Evolutionary conservation across 2,797 vertebrate species (phyloP).

Genomic region (Phalanger gymnotis): DNA sequence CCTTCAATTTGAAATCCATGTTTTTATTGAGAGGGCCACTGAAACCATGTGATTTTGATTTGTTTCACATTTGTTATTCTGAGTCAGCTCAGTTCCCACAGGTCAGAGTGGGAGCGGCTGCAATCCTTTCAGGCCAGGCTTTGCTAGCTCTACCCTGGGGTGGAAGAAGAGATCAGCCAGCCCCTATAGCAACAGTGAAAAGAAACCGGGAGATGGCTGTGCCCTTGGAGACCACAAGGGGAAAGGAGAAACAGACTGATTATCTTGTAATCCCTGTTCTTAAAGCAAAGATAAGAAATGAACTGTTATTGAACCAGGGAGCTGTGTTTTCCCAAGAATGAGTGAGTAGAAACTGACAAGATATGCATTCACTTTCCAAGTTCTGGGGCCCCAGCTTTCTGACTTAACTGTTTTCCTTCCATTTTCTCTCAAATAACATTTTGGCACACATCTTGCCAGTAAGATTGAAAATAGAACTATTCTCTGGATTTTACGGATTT

Average conservation of each 20-base stretch:
- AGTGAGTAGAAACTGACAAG: not conserved
- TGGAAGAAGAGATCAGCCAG: not conserved
- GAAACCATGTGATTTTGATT: conserved; percentile 11
- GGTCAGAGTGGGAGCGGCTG: conserved; percentile 13
- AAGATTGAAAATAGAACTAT: not conserved
- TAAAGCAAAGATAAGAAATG: conserved; percentile 54
- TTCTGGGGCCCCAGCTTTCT: not conserved
- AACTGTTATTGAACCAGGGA: conserved; percentile 20
- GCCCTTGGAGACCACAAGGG: conserved; percentile 12
- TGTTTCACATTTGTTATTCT: conserved; percentile 57
- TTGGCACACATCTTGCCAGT: not conserved
- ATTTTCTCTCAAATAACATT: not conserved
- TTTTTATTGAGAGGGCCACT: conserved; percentile 15
- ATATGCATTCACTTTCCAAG: not conserved
- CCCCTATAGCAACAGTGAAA: conserved; percentile 13
- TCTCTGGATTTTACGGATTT: not conserved
- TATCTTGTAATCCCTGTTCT: conserved; percentile 33
- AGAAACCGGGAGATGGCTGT: conserved; percentile 5
- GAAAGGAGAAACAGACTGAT: conserved; percentile 40
- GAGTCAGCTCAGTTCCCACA: conserved; percentile 23
- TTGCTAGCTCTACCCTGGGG: not conserved
- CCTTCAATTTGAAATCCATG: conserved; percentile 45
- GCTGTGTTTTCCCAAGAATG: conserved; percentile 2
- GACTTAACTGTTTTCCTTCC: not conserved
- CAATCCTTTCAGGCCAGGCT: conserved; percentile 38